A percentile compares a stretch with the other conserved stretches of the same genome.
phyloP scores from a whole-genome alignment of 2,797 vertebrate genomes.

The Sebastes goodei region DNA sequence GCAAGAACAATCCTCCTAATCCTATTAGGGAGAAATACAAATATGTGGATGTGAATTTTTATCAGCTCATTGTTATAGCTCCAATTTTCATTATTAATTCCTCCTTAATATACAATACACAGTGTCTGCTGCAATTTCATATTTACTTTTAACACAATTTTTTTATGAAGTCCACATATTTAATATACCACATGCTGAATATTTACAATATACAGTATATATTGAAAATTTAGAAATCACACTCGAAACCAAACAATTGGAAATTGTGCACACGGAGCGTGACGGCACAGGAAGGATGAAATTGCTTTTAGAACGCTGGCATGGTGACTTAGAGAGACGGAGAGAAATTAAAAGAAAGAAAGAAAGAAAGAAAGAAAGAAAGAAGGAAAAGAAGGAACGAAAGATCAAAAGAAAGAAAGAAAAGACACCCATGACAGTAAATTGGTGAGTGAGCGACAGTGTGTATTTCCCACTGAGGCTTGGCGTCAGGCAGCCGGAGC shows the following conservation, averaged over 20 bases:
- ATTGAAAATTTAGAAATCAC: constrained; percentile 47
- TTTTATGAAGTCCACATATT: constrained; percentile 29
- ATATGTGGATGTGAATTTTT: constrained; percentile 60
- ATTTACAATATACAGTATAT: constrained; percentile 19
- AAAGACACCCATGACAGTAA: constrained; percentile 41
- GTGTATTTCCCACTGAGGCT: constrained; percentile 42
- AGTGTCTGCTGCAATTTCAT: constrained; percentile 15
- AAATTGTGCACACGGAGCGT: constrained; percentile 48
- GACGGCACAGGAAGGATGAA: constrained; percentile 60
- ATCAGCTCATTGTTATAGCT: constrained; percentile 40
- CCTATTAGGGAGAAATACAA: constrained; percentile 64
- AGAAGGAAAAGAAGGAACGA: background rate
- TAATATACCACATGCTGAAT: constrained; percentile 3
- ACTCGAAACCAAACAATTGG: constrained; percentile 48
- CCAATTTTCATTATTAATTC: constrained; percentile 41
- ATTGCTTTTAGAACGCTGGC: constrained; percentile 57
- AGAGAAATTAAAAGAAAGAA: background rate
- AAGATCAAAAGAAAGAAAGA: background rate
- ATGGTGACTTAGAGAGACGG: constrained; percentile 26
- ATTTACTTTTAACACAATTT: constrained; percentile 15
- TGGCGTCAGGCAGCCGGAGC: constrained; percentile 35
- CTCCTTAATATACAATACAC: constrained; percentile 14
- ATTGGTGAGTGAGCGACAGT: constrained; percentile 38
- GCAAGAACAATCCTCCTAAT: constrained; percentile 57
- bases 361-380: background rate